Conservation (phyloP, 1,140 invertebrate species). For the Panonychus citri region DNA sequence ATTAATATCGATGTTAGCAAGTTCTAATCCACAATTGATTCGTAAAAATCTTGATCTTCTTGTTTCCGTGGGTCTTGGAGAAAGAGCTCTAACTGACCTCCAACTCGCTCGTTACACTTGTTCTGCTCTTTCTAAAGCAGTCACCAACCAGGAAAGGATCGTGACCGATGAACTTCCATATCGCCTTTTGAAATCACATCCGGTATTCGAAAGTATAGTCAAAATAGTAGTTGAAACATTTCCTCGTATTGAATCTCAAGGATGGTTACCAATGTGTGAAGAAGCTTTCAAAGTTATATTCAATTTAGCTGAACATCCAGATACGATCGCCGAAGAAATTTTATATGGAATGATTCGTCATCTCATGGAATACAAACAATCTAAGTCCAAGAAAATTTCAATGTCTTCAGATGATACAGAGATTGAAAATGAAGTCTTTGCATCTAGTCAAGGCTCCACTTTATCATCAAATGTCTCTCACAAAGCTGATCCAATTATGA, state of each 20-base stretch:
- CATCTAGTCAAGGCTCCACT: too few relatives aligned
- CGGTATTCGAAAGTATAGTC: slow-evolving; percentile 29
- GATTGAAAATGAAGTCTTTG: neutral
- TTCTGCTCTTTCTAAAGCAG: slow-evolving; percentile 30
- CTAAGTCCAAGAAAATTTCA: neutral
- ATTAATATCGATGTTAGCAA: slow-evolving; percentile 45
- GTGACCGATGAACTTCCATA: slow-evolving; percentile 16
- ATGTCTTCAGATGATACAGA: neutral
- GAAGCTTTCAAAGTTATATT: slow-evolving; percentile 37
- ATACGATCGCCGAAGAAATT: slow-evolving; percentile 24
- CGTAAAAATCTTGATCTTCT: slow-evolving; percentile 33
- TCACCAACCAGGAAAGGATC: slow-evolving; percentile 16
- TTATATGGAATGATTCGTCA: slow-evolving; percentile 11
- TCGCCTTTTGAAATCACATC: slow-evolving; percentile 29
- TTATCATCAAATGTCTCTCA: neutral
- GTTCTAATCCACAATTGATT: slow-evolving; percentile 28
- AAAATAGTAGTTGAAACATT: slow-evolving; percentile 28
- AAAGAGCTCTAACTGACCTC: slow-evolving; percentile 27
- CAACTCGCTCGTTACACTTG: slow-evolving; percentile 33
- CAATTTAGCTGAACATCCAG: slow-evolving; percentile 27
- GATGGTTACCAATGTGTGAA: slow-evolving; percentile 33
- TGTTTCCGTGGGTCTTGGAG: slow-evolving; percentile 31
- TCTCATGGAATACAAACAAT: neutral
- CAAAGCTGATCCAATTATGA: neutral
- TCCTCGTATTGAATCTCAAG: slow-evolving; percentile 20